Percentiles rank a stretch among this genome's conserved stretches.
phyloP scores from a whole-genome alignment of 2,797 vertebrate species.

The Lindbergichthys nudifrons region DNA sequence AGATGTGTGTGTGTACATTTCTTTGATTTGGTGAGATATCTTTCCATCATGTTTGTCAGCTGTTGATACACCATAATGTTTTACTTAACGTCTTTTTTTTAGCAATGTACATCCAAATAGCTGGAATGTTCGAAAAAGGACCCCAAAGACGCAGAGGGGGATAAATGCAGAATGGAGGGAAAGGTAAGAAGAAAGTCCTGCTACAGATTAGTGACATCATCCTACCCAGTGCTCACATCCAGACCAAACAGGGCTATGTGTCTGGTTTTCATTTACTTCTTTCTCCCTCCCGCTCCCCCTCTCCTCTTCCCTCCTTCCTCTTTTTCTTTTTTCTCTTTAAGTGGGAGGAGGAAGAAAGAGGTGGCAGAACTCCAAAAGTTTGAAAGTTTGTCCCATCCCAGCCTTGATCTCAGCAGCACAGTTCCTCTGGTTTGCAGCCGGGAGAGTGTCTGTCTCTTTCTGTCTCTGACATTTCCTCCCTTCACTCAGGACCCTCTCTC shows the following conservation, averaged over 20 bases:
- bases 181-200: conserved; percentile 57
- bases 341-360: conserved; percentile 81
- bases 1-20: conserved; percentile 30
- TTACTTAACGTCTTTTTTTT: background rate
- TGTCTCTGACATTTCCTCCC: conserved; percentile 48
- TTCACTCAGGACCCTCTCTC: conserved; percentile 53
- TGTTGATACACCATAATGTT: conserved; percentile 4
- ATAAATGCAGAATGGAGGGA: conserved; percentile 32
- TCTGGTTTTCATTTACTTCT: conserved; percentile 84
- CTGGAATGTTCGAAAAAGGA: background rate
- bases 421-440: conserved; percentile 77
- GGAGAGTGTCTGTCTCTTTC: conserved; percentile 67
- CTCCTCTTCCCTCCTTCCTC: conserved; percentile 45
- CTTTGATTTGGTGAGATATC: conserved; percentile 22
- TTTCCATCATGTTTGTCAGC: conserved; percentile 10
- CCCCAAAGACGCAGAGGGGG: conserved; percentile 32
- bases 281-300: conserved; percentile 18
- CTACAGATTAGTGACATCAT: conserved; percentile 79
- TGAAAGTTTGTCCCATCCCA: conserved; percentile 81
- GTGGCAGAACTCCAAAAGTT: conserved; percentile 81
- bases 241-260: conserved; percentile 81
- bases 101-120: background rate
- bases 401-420: conserved; percentile 74
- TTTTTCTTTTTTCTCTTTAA: conserved; percentile 67
- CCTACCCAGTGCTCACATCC: conserved; percentile 68